Conservation (phyloP, 2,888 invertebrate species). For the Calliphora vomitoria region DNA sequence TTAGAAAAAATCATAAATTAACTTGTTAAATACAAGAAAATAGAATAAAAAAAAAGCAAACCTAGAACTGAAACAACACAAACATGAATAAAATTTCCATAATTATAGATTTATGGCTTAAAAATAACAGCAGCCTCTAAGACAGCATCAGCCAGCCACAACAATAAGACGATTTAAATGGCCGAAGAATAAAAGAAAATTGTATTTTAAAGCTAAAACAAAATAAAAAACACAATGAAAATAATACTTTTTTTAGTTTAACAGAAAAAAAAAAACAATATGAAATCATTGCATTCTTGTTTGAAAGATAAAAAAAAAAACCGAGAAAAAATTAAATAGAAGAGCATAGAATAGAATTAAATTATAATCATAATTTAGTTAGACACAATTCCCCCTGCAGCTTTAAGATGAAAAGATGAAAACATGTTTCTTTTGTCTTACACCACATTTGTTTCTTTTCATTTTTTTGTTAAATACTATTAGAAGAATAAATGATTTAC, state of each 20-base stretch:
- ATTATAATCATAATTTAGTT: constrained; percentile 54
- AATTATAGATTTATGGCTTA: constrained; percentile 19
- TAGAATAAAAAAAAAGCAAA: constrained; percentile 4
- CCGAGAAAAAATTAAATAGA: constrained; percentile 12
- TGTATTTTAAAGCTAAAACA: neutral
- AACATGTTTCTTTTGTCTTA: neutral
- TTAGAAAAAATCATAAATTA: constrained; percentile 25
- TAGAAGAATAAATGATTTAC: neutral
- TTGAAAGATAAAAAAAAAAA: neutral
- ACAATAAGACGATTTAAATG: neutral
- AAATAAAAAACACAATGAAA: neutral
- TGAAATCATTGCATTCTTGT: constrained; percentile 6
- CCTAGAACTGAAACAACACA: neutral
- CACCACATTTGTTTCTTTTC: neutral
- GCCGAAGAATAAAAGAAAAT: neutral
- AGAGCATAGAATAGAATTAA: constrained; percentile 44
- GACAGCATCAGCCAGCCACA: neutral
- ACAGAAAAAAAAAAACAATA: constrained; percentile 36
- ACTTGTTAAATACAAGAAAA: constrained; percentile 1
- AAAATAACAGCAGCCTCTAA: constrained; percentile 1
- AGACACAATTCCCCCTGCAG: constrained; percentile 30
- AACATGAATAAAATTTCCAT: constrained; percentile 44
- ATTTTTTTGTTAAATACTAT: neutral
- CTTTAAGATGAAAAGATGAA: constrained; percentile 6
- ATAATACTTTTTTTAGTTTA: constrained; percentile 4